Conservation (phyloP, 2,113 vertebrate genomes). For the Megatriorchis doriae region DNA sequence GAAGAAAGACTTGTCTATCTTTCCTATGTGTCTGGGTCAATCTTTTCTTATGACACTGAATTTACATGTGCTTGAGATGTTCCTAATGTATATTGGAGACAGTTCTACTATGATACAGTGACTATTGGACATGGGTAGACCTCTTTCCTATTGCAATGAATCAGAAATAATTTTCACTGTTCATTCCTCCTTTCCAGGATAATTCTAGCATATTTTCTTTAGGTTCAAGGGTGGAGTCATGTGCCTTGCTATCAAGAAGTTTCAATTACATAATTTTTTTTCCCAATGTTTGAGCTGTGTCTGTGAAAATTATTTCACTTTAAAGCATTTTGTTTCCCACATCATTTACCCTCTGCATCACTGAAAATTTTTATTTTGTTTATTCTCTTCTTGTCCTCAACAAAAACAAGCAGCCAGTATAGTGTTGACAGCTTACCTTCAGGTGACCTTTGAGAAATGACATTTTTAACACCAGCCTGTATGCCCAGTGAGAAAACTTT, state of each 20-base stretch:
- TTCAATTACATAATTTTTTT: background rate
- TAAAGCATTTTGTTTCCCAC: background rate
- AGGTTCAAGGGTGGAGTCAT: background rate
- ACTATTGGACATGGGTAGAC: background rate
- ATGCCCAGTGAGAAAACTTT: background rate
- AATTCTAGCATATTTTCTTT: background rate
- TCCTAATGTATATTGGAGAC: background rate
- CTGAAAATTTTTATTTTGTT: background rate
- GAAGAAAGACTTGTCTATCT: background rate
- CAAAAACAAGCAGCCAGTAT: background rate
- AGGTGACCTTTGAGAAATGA: background rate
- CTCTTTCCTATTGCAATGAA: background rate
- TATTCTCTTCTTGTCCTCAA: background rate
- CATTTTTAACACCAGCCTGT: background rate
- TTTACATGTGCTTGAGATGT: background rate
- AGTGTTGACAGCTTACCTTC: background rate
- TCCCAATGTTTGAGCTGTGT: background rate
- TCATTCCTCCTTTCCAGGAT: background rate
- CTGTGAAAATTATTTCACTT: background rate
- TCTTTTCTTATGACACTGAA: background rate
- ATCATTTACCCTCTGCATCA: background rate
- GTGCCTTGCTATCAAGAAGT: accelerated
- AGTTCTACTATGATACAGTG: background rate
- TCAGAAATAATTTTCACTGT: background rate
- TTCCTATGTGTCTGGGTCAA: background rate